These are phyloP conservation scores for Halcyon badia DNA, from an alignment of 2,797 vertebrate species.

Conservation along the genomic window DNA sequence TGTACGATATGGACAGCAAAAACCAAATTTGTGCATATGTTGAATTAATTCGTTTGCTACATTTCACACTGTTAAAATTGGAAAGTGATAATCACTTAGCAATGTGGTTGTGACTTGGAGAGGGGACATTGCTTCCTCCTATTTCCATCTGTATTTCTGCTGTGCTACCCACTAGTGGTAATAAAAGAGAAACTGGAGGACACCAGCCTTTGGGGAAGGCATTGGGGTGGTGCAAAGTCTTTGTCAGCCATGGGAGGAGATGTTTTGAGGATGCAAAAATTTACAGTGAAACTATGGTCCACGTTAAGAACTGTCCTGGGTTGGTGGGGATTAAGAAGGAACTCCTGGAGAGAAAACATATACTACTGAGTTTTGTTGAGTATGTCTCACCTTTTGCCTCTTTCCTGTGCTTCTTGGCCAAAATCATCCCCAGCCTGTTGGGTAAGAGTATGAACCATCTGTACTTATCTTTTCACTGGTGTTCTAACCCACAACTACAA, in stretches of 20 bases:
- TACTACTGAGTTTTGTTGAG: background rate
- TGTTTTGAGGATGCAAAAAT: background rate
- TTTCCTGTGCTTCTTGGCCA: background rate
- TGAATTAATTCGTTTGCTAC: background rate
- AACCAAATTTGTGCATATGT: background rate
- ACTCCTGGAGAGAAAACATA: background rate
- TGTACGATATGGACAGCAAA: background rate
- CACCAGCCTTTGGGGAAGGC: background rate
- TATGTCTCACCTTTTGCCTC: background rate
- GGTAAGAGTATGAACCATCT: background rate
- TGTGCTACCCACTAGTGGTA: background rate
- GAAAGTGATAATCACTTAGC: background rate
- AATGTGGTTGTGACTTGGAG: background rate
- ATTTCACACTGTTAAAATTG: background rate
- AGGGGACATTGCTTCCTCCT: background rate
- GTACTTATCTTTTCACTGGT: background rate
- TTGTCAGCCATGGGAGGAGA: rapidly evolving
- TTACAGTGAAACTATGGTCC: background rate
- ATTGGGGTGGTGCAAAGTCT: background rate
- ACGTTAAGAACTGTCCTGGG: background rate
- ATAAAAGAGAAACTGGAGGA: background rate
- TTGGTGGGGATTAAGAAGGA: background rate
- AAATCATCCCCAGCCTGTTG: background rate
- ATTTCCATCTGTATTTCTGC: background rate
- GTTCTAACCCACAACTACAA: background rate